phyloP scores from a whole-genome alignment of 1,140 invertebrate genomes.

The Heliconius himera region DNA sequence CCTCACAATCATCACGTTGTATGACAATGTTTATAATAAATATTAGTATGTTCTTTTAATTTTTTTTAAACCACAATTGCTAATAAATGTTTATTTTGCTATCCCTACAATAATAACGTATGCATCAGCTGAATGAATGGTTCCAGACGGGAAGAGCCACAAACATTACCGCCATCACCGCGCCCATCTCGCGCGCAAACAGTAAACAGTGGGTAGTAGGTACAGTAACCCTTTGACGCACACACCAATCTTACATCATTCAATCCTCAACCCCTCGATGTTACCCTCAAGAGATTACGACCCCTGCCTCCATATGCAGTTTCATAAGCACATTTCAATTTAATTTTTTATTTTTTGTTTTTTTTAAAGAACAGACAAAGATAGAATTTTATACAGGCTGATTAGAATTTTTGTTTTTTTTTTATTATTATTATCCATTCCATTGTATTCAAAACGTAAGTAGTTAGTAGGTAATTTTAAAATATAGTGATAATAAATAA shows the following conservation, averaged over 20 bases:
- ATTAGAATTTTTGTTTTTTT: not conserved
- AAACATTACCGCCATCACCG: constrained; percentile 65
- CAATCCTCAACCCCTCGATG: constrained; percentile 15
- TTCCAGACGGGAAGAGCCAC: constrained; percentile 57
- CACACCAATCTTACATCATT: constrained; percentile 18
- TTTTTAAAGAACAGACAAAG: not conserved
- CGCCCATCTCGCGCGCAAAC: constrained; percentile 70
- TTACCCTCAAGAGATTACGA: constrained; percentile 5
- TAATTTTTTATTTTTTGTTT: not conserved
- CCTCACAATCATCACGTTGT: too few relatives aligned
- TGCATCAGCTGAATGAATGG: constrained; percentile 58
- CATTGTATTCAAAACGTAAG: not conserved
- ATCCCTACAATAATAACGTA: not conserved
- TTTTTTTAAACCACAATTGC: not conserved
- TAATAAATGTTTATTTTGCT: not conserved
- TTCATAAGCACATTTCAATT: constrained; percentile 6
- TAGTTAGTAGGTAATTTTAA: not conserved
- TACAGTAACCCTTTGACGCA: constrained; percentile 24
- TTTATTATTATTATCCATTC: not conserved
- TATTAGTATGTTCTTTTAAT: too few relatives aligned
- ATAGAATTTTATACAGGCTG: not conserved
- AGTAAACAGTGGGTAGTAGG: constrained; percentile 36
- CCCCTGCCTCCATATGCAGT: not conserved
- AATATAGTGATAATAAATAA: not conserved
- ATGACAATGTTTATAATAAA: too few relatives aligned